Base-by-base conservation (phyloP, 2,888 invertebrate genomes). In the Candidula unifasciata region DNA sequence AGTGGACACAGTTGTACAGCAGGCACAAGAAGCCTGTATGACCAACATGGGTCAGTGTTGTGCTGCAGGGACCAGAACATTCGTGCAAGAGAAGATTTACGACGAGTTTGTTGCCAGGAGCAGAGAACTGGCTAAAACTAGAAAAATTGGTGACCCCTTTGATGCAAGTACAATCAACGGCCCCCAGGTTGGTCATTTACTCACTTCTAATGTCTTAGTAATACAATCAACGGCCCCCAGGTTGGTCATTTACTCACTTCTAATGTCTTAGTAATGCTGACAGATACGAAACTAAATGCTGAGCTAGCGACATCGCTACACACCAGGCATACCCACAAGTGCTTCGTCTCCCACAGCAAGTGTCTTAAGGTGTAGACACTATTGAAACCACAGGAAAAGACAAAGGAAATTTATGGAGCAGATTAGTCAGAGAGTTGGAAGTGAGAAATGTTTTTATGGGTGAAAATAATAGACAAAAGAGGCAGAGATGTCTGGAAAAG, bases 21-120 rank as follows among this genome's bases (percentile, higher is more conserved):
- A 87, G 60, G 90, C 92, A 27, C 98, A 98, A 92, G 95, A 96
- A 90, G 98, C 96, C 1, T 95, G 98, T 6, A 98, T 98, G 95
- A 97, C 96, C 93, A 98, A 99, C 89, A 97, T 97, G 96, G 97
- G 98, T 0, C 97, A 98, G 94, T 97, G 97, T 90, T 98, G 98
- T 93, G 97, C 97, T 91, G 98, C 98, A 6, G 98, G 97, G 1
- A 96, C 97, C 0, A 95, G 98, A 81, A 97, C 97, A 0, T 98
- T 96, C 93, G 96, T 99, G 2, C 96, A 98, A 91, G 97, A 96
- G 89, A 95, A 95, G 83, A 97, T 98, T 90, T 98, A 98, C 93
- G 97, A 98, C 92, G 96, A 97, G 93, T 98, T 98, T 93, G 97
- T 98, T 5, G 95, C 95, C 89, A 94, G 93, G 88, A 96, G 96